Percentiles rank a stretch among this genome's conserved stretches.
phyloP scores from a whole-genome alignment of 2,113 vertebrate species.

The Procavia capensis region DNA sequence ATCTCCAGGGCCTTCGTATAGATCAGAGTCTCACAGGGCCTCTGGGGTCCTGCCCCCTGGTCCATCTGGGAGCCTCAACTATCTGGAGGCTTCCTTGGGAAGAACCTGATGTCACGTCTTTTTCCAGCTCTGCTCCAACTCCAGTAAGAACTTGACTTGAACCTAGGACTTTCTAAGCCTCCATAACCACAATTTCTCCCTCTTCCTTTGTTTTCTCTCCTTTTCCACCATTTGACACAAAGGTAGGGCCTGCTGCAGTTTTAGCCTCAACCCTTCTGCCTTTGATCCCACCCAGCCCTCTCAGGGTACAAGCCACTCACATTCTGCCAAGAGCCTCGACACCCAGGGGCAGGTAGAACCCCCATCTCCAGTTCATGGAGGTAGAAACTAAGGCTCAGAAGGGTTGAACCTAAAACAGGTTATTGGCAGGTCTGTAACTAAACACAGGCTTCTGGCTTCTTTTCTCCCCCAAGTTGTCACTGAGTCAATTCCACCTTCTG shows the following conservation, averaged over 20 bases:
- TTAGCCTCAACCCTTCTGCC: slow-evolving; percentile 55
- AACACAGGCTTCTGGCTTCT: rapidly evolving
- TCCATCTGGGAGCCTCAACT: not conserved
- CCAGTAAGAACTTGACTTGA: slow-evolving; percentile 48
- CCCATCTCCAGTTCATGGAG: not conserved
- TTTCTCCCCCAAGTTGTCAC: not conserved
- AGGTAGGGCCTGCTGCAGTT: slow-evolving; percentile 65
- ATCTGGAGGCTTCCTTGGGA: not conserved
- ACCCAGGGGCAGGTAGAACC: not conserved
- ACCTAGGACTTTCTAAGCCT: slow-evolving; percentile 35
- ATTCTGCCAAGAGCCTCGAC: not conserved
- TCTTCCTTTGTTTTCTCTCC: not conserved
- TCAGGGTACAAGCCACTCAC: not conserved
- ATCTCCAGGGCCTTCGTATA: not conserved
- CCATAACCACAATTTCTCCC: slow-evolving; percentile 49
- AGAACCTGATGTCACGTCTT: not conserved
- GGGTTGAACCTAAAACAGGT: not conserved
- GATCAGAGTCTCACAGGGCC: not conserved
- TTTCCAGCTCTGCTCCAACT: not conserved
- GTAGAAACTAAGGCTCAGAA: not conserved
- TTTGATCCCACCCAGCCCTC: not conserved
- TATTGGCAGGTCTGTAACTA: not conserved
- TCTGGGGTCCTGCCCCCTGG: not conserved
- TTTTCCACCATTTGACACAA: slow-evolving; percentile 52
- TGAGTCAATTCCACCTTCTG: not conserved